Percentiles rank a stretch among this genome's conserved stretches.
phyloP scores from a whole-genome alignment of 2,113 vertebrate genomes.

The Gobio gobio region DNA sequence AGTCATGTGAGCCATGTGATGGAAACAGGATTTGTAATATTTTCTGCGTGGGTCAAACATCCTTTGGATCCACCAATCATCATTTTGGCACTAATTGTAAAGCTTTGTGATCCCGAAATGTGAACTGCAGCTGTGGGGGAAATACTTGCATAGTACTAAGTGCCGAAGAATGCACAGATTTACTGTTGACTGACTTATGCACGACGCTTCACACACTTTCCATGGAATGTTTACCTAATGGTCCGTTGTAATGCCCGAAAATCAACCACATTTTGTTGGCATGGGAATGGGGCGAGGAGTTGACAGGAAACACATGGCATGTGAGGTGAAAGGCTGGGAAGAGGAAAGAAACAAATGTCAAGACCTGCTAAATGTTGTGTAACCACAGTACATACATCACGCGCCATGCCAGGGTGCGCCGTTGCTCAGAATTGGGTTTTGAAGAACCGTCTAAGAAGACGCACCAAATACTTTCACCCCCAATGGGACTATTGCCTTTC shows the following conservation, averaged over 20 bases:
- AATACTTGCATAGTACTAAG: not conserved
- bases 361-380: not conserved
- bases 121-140: constrained; percentile 1
- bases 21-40: not conserved
- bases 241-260: constrained; percentile 35
- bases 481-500: constrained; percentile 20
- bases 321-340: constrained; percentile 33
- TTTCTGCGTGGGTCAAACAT: constrained; percentile 2
- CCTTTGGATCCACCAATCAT: constrained; percentile 19
- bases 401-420: not conserved
- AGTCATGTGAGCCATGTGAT: not conserved
- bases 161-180: constrained; percentile 3
- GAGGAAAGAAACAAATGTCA: constrained; percentile 34
- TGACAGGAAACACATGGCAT: constrained; percentile 58
- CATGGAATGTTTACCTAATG: constrained; percentile 19
- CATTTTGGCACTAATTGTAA: not conserved
- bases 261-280: constrained; percentile 1
- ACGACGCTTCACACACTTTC: not conserved
- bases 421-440: constrained; percentile 1
- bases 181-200: not conserved
- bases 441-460: constrained; percentile 15
- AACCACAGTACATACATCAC: not conserved
- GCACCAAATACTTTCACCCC: not conserved
- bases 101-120: not conserved
- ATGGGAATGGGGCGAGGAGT: not conserved